These are phyloP conservation scores for Capromys pilorides DNA, from an alignment of 2,797 vertebrate genomes.

Conservation along the genomic window DNA sequence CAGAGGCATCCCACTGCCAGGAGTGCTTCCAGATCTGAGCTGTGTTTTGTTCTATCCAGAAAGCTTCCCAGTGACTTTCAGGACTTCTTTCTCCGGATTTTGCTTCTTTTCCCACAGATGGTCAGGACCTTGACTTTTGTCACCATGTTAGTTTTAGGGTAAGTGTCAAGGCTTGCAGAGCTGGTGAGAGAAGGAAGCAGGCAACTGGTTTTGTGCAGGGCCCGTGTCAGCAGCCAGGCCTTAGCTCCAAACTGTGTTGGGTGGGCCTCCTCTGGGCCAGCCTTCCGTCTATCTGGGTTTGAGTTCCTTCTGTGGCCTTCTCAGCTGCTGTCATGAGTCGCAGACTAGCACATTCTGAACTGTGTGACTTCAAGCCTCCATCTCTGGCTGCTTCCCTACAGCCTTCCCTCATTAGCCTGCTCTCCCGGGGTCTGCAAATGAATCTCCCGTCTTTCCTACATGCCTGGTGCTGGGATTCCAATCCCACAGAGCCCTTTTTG, in stretches of 20 bases:
- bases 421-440: neutral
- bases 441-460: neutral
- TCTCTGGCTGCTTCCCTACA: neutral
- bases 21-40: neutral
- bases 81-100: neutral
- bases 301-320: neutral
- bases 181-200: neutral
- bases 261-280: neutral
- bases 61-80: neutral
- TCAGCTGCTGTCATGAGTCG: neutral
- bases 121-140: neutral
- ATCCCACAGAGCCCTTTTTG: neutral
- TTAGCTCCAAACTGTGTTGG: rapidly evolving
- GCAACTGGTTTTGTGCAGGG: neutral
- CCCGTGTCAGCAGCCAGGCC: neutral
- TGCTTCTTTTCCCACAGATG: neutral
- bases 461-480: neutral
- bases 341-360: neutral
- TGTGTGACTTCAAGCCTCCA: neutral
- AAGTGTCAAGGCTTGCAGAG: rapidly evolving
- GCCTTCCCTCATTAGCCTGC: neutral
- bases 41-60: neutral
- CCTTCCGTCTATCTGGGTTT: neutral
- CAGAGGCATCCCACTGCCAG: neutral
- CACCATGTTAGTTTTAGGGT: neutral